Evolutionary conservation across 2,113 vertebrate genomes (phyloP), one percentile per base, ranked within the genome.

Genomic region (Sebastes schlegelii): DNA sequence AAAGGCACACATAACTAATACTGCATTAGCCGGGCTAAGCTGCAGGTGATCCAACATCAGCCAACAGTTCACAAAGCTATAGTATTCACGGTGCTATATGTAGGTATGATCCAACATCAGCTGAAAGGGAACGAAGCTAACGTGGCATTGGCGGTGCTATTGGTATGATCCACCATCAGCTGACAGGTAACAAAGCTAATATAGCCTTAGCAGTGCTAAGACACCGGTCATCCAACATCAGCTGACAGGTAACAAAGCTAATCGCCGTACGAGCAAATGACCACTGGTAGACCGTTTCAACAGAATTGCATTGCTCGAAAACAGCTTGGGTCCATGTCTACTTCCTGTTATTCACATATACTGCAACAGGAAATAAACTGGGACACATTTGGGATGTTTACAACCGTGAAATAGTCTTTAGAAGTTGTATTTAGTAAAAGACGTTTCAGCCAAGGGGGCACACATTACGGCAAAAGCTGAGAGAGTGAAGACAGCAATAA

Each of bases 51-150:
- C n/a, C 13, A 49, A 23, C 21, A 72, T 51, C 34, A 58, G 9
- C 34, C 23, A 57, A 23, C 46, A 21, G 17, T 16, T 17, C 8
- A 48, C 34, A 62, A 68, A 69, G 61, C 54, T 34, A 60, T 26
- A n/a, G 51, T 34, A 14, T 51, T 43, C 4, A 51, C 16, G 6
- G 49, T n/a, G 68, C 49, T 69, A n/a, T 8, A 34, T 45, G 55
- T 54, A 19, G 17, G 52, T 54, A 49, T 11, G 65, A 78, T 79
- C 74, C 57, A 5, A 52, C 21, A 52, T 60, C 61, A 75, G 49
- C 60, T 73, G 77, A 84, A 34, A 61, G 48, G n/a, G n/a, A 78
- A 34, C 72, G 68, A 26, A 12, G 55, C 58, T 58, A 58, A 21
- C 8, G 4, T 48, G 1, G 46, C 46, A 13, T 48, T 13, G 46